Evolutionary conservation across 2,888 invertebrate species (phyloP).

Genomic region (Hartigia nigra): DNA sequence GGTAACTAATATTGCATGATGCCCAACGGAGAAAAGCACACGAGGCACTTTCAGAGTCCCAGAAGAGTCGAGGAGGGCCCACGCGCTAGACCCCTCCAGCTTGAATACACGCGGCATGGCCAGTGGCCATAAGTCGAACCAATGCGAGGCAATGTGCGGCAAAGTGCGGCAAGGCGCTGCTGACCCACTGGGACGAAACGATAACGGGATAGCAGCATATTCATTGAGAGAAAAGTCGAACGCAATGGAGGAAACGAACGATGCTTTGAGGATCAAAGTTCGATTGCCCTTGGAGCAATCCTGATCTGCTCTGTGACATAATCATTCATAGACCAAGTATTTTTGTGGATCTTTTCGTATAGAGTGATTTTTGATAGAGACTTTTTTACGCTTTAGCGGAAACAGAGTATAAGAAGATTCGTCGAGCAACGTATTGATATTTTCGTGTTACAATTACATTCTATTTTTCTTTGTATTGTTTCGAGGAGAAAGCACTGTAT

Average conservation of each 20-base stretch:
- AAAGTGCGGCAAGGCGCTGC: constrained; percentile 44
- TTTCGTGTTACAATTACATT: background rate
- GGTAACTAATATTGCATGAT: constrained; percentile 57
- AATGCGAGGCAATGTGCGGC: constrained; percentile 25
- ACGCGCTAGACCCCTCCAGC: background rate
- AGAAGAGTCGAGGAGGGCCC: constrained; percentile 13
- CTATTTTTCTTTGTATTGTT: background rate
- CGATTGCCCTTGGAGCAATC: background rate
- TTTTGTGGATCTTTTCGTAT: background rate
- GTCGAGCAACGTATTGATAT: background rate
- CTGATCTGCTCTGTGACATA: background rate
- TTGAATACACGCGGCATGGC: background rate
- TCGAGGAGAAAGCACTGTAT: background rate
- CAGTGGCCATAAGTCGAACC: background rate
- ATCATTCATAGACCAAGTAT: background rate
- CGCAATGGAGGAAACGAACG: background rate
- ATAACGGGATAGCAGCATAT: constrained; percentile 55
- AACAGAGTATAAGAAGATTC: background rate
- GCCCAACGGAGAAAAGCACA: constrained; percentile 50
- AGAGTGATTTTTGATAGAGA: background rate
- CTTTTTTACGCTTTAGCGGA: background rate
- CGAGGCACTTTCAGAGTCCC: constrained; percentile 51
- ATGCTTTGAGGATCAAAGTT: background rate
- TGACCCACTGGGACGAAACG: constrained; percentile 63
- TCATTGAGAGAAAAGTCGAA: constrained; percentile 1